phyloP scores from a whole-genome alignment of 2,888 invertebrate species.

The Plagiodera versicolora region DNA sequence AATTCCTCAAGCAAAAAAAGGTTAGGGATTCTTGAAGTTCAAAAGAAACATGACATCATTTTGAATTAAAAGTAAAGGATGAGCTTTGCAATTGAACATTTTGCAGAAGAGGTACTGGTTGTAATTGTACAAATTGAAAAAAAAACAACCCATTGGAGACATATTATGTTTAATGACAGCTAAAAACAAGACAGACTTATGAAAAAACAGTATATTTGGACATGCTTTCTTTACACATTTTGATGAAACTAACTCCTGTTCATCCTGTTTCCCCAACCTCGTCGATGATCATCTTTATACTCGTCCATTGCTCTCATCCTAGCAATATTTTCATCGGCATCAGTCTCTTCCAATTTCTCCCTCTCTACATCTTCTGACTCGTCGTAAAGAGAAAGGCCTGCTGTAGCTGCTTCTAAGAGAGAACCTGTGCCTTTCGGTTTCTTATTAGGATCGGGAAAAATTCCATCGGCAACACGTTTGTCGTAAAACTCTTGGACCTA shows the following conservation, averaged over 20 bases:
- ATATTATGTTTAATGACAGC: too few species aligned
- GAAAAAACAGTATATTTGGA: too few species aligned
- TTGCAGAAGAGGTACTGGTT: too few species aligned
- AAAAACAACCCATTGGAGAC: too few species aligned
- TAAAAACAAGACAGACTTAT: too few species aligned
- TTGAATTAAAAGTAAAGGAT: too few species aligned
- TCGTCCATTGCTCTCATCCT: slow-evolving; percentile 77
- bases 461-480: slow-evolving; percentile 62
- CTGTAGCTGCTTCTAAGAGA: slow-evolving; percentile 50
- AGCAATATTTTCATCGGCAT: slow-evolving; percentile 70
- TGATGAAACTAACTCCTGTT: slow-evolving; percentile 66
- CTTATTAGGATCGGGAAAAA: slow-evolving; percentile 60
- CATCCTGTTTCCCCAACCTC: slow-evolving; percentile 85
- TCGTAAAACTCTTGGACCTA: slow-evolving; percentile 92
- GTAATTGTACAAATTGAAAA: too few species aligned
- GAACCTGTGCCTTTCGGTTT: slow-evolving; percentile 44
- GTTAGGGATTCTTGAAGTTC: too few species aligned
- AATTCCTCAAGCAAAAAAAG: too few species aligned
- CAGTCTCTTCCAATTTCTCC: slow-evolving; percentile 68
- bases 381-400: slow-evolving; percentile 50
- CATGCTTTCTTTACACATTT: background rate
- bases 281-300: slow-evolving; percentile 82
- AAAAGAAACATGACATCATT: too few species aligned
- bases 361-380: slow-evolving; percentile 65
- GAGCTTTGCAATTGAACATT: too few species aligned